phyloP scores from a whole-genome alignment of 2,888 invertebrate species.

The Gari tellinella region DNA sequence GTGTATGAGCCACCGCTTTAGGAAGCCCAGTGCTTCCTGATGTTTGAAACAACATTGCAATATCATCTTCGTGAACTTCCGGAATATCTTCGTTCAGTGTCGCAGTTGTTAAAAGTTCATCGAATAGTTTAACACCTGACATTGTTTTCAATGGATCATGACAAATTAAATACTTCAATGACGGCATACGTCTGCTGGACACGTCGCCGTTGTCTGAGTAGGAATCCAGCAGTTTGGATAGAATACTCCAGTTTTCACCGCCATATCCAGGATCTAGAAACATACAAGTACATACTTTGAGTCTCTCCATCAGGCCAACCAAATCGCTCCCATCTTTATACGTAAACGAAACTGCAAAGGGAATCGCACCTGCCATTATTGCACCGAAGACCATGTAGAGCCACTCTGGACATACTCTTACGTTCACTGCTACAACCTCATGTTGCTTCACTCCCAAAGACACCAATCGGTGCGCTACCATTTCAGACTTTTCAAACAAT shows the following conservation, averaged over 20 bases:
- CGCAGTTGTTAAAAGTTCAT: background rate
- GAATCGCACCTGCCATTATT: slow-evolving; percentile 26
- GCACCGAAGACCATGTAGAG: slow-evolving; percentile 29
- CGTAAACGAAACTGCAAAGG: slow-evolving; percentile 34
- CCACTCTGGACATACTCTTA: slow-evolving; percentile 42
- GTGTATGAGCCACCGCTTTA: slow-evolving; percentile 14
- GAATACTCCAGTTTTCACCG: slow-evolving; percentile 25
- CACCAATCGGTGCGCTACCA: slow-evolving; percentile 16
- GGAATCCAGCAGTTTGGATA: slow-evolving; percentile 10
- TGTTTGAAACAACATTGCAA: slow-evolving; percentile 16
- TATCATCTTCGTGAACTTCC: slow-evolving; percentile 3
- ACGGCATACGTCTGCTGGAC: slow-evolving; percentile 11
- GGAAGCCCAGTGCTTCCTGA: slow-evolving; percentile 34
- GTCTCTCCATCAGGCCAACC: slow-evolving; percentile 30
- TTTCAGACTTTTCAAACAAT: slow-evolving; percentile 22
- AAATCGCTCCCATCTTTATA: slow-evolving; percentile 47
- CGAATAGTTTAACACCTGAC: background rate
- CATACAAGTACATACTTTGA: slow-evolving; percentile 18
- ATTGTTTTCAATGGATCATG: background rate
- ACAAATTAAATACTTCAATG: slow-evolving; percentile 18
- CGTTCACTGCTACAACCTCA: slow-evolving; percentile 20
- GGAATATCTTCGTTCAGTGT: slow-evolving; percentile 3
- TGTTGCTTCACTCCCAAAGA: slow-evolving; percentile 21
- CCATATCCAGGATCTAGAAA: slow-evolving; percentile 26
- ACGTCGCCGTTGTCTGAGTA: slow-evolving; percentile 8